These are phyloP conservation scores for Onychostruthus taczanowskii DNA, from an alignment of 2,113 vertebrate genomes.

Conservation along the genomic window DNA sequence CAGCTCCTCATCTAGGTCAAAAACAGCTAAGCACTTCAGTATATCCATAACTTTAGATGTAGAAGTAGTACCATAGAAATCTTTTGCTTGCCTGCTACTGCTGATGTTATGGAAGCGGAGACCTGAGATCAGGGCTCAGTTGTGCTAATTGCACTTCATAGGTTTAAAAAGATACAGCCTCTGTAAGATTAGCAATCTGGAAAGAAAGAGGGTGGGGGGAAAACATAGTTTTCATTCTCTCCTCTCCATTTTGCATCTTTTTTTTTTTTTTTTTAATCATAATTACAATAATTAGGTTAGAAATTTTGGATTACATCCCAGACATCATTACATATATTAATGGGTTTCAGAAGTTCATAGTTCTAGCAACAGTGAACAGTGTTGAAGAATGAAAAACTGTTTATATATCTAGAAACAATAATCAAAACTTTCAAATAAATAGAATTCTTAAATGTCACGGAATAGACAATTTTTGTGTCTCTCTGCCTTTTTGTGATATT, in stretches of 20 bases:
- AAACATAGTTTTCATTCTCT: background rate
- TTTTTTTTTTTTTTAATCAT: background rate
- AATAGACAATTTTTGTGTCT: background rate
- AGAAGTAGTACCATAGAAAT: background rate
- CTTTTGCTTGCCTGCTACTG: background rate
- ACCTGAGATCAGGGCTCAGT: background rate
- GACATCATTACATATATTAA: background rate
- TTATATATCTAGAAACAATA: background rate
- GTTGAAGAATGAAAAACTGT: background rate
- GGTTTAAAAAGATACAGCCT: background rate
- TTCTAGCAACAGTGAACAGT: background rate
- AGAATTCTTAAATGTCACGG: background rate
- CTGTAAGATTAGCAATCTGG: background rate
- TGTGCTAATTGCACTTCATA: background rate
- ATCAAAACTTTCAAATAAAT: background rate
- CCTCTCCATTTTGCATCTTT: background rate
- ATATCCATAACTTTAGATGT: background rate
- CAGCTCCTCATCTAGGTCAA: background rate
- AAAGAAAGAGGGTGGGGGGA: background rate
- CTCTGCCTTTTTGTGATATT: background rate
- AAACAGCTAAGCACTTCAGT: background rate
- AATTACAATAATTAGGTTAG: slow-evolving; percentile 20
- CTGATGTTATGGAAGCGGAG: background rate
- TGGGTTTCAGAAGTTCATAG: background rate
- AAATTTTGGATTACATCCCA: slow-evolving; percentile 11